Evolutionary conservation across 2,113 vertebrate species (phyloP).

Genomic region (Geococcyx californianus): DNA sequence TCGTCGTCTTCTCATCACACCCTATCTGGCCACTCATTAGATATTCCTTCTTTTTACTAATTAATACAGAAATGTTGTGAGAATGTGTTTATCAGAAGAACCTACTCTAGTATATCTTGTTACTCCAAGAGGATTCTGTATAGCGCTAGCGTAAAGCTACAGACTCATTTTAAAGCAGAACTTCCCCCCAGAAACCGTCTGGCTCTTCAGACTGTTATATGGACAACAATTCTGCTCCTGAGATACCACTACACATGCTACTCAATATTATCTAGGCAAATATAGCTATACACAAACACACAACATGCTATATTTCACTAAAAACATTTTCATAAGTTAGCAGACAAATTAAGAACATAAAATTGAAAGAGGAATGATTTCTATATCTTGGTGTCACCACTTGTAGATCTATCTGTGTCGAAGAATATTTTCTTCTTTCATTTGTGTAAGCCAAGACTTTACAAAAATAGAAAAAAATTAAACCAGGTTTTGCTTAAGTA

Average conservation of each 20-base stretch:
- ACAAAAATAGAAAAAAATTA: slow-evolving; percentile 54
- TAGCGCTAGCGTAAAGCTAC: neutral
- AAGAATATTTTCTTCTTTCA: neutral
- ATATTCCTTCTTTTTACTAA: neutral
- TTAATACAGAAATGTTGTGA: neutral
- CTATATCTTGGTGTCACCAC: neutral
- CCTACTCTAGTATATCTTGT: neutral
- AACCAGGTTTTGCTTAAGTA: slow-evolving; percentile 45
- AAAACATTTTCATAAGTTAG: neutral
- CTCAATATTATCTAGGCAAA: neutral
- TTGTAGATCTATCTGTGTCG: neutral
- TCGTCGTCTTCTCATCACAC: neutral
- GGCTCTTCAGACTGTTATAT: neutral
- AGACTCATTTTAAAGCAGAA: neutral
- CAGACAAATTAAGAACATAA: neutral
- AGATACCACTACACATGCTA: neutral
- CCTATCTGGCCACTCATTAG: neutral
- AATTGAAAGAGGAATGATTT: slow-evolving; percentile 2
- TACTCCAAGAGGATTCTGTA: neutral
- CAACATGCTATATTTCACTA: neutral
- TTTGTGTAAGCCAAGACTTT: neutral
- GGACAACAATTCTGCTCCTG: neutral
- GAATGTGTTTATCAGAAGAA: neutral
- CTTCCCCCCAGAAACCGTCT: neutral
- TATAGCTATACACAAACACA: neutral